phyloP scores from a whole-genome alignment of 2,888 invertebrate species.

The Tethea ocularis region DNA sequence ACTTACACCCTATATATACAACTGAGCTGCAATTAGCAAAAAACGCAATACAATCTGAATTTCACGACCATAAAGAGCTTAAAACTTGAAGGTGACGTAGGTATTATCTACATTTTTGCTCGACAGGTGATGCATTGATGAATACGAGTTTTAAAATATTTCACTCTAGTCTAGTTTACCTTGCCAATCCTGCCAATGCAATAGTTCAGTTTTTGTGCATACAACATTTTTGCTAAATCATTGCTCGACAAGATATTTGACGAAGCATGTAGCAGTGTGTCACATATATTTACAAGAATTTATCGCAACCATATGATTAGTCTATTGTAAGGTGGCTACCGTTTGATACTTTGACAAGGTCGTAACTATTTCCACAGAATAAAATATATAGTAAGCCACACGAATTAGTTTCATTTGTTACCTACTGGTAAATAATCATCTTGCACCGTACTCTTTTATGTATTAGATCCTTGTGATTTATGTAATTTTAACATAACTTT shows the following conservation, averaged over 20 bases:
- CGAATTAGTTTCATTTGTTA: not conserved
- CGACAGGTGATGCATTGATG: slow-evolving; percentile 5
- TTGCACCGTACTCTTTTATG: no score
- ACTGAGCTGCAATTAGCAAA: no score
- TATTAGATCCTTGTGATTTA: no score
- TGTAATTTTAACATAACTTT: no score
- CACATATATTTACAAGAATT: slow-evolving; percentile 44
- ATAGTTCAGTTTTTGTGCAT: not conserved
- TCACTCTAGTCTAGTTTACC: not conserved
- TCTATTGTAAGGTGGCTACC: slow-evolving; percentile 74
- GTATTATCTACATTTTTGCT: not conserved
- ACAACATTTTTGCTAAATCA: slow-evolving; percentile 9
- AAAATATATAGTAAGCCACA: not conserved
- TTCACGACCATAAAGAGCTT: not conserved
- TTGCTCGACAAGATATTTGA: slow-evolving; percentile 15
- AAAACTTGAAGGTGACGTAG: not conserved
- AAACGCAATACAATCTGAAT: no score
- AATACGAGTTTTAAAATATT: slow-evolving; percentile 1
- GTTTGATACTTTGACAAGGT: slow-evolving; percentile 72
- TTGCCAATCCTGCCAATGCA: not conserved
- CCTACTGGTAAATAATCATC: not conserved
- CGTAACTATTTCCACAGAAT: slow-evolving; percentile 17
- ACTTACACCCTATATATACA: no score
- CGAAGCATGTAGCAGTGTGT: slow-evolving; percentile 39
- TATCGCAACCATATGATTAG: slow-evolving; percentile 70